A percentile compares a stretch with the other conserved stretches of the same genome.
These are phyloP conservation scores for Sebastes jordani DNA, from an alignment of 2,797 vertebrate genomes.

Conservation along the genomic window DNA sequence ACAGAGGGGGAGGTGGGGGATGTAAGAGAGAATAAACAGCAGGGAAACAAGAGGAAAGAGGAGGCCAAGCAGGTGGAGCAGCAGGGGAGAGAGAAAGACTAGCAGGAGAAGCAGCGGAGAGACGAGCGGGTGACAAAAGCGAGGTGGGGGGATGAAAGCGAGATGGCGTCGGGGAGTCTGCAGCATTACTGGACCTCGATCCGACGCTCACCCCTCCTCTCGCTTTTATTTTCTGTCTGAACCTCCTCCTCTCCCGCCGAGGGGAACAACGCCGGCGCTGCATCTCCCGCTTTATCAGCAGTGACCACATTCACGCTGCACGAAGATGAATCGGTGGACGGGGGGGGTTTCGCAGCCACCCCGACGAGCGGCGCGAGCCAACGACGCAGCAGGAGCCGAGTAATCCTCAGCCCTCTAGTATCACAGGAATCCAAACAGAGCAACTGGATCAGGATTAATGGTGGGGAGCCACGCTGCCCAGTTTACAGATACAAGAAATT, in stretches of 20 bases:
- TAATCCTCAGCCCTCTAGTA: conserved; percentile 45
- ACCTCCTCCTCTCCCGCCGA: background rate
- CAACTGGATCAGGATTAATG: conserved; percentile 42
- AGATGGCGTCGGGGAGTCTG: background rate
- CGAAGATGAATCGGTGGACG: conserved; percentile 41
- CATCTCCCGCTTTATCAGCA: conserved; percentile 54
- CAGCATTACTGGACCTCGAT: background rate
- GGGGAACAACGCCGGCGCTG: background rate
- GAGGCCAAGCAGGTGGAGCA: background rate
- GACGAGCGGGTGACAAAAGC: background rate
- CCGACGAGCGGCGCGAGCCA: conserved; percentile 13
- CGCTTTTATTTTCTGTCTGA: background rate
- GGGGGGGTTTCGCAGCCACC: background rate
- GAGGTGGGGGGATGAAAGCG: background rate
- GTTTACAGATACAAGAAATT: conserved; percentile 16
- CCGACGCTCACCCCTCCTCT: background rate
- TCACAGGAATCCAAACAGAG: conserved; percentile 23
- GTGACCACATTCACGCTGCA: conserved; percentile 38
- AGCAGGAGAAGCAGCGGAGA: background rate
- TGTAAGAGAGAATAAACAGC: background rate
- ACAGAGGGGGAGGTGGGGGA: background rate
- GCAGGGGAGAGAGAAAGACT: no score
- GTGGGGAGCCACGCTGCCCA: background rate
- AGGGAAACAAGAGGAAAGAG: background rate
- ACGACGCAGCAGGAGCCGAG: conserved; percentile 30